Base-by-base conservation (phyloP, 2,888 invertebrate species). In the Eupithecia inturbata region DNA sequence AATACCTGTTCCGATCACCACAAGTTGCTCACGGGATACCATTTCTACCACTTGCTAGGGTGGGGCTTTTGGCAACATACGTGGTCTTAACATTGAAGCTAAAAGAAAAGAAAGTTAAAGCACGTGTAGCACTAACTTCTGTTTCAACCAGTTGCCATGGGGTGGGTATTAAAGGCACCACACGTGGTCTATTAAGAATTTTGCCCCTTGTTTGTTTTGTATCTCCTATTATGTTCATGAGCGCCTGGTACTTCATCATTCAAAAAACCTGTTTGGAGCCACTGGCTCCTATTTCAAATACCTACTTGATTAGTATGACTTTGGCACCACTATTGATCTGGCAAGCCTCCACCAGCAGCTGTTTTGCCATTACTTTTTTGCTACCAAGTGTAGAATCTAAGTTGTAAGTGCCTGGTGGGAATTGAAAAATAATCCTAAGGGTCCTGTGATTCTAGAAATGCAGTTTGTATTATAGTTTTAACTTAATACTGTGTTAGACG, bases 211-310 rank as follows among this genome's bases (percentile, higher is more conserved):
- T 28, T 16, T 60, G 28, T 28, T 19, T 16, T 14, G 14, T 28
- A 26, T 60, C 28, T 16, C 16, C 26, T 6, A 28, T 26, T 57
- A 22, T 26, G 9, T 26, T 57, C 26, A 57, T 57, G 26, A 28
- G 26, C 3, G 60, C 62, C 69, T 69, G 33, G 67, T 71, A 57
- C 28, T 67, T 39, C n/a, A 41, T 12, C 5, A 5, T 14, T 28
- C 9, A 39, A 31, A 57, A 26, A n/a, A 66, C 66, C 22, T 73
- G 66, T 66, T 73, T 2, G 33, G 36, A 53, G 22, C 53, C 53
- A 53, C n/a, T 26, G 9, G 67, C 16, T 67, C 7, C n/a, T 28
- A 62, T 31, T 31, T n/a, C 10, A 28, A 57, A 57, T 45, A 45
- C 36, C 14, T 39, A 49, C 7, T n/a, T n/a, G 49, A 19, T 45